These are phyloP conservation scores for Temnothorax longispinosus DNA, from an alignment of 1,140 invertebrate genomes.

Conservation along the genomic window DNA sequence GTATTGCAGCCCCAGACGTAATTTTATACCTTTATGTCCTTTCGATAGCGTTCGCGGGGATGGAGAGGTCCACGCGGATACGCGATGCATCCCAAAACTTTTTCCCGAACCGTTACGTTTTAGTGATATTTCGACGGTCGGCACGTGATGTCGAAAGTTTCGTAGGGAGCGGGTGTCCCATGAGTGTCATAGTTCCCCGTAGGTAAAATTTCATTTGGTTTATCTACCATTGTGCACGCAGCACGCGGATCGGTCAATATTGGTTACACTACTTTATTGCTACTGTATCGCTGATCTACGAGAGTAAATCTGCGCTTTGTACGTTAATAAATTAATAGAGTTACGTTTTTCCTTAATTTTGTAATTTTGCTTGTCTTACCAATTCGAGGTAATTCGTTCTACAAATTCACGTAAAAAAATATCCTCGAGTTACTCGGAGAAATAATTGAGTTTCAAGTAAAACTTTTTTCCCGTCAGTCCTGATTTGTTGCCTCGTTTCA, in stretches of 20 bases:
- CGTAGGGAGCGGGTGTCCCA: conserved; percentile 13
- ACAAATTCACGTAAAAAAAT: background rate
- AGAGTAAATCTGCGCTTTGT: conserved; percentile 9
- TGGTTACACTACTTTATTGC: conserved; percentile 30
- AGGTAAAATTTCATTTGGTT: conserved; percentile 49
- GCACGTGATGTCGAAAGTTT: conserved; percentile 53
- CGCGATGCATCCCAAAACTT: conserved; percentile 38
- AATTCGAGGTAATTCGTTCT: background rate
- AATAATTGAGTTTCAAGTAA: background rate
- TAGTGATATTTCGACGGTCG: conserved; percentile 54
- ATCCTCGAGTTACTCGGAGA: background rate
- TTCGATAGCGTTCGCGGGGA: conserved; percentile 8
- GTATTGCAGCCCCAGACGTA: conserved; percentile 4
- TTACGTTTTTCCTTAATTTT: background rate
- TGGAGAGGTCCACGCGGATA: background rate
- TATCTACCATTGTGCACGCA: conserved; percentile 16
- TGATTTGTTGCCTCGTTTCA: background rate
- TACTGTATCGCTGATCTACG: background rate
- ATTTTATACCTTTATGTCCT: conserved; percentile 42
- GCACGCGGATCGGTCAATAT: conserved; percentile 29
- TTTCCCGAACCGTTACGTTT: conserved; percentile 51
- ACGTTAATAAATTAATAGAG: background rate
- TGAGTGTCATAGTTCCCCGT: conserved; percentile 41
- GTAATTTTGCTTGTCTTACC: background rate
- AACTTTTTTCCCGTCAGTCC: background rate